These are phyloP conservation scores for Drosophila cognata DNA, from an alignment of 2,888 invertebrate genomes.

Conservation along the genomic window DNA sequence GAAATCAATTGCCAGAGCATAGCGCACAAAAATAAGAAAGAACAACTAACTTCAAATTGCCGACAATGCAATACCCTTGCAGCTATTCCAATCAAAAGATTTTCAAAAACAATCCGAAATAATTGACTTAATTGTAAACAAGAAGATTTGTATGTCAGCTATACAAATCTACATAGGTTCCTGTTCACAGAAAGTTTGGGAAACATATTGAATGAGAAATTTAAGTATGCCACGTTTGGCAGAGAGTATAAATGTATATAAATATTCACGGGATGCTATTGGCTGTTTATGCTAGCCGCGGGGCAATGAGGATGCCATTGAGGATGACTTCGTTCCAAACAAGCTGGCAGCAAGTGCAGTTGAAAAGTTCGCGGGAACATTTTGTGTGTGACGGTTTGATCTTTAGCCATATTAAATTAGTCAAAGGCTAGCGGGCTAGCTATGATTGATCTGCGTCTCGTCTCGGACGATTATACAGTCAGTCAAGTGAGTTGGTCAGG, in stretches of 20 bases:
- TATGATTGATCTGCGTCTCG: constrained; percentile 76
- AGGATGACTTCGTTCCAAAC: constrained; percentile 46
- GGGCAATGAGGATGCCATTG: constrained; percentile 36
- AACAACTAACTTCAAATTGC: constrained; percentile 1
- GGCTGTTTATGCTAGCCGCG: constrained; percentile 58
- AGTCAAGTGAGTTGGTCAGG: constrained; percentile 55
- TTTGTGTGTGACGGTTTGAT: constrained; percentile 71
- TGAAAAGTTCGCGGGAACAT: constrained; percentile 79
- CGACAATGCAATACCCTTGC: constrained; percentile 29
- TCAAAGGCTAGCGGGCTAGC: constrained; percentile 64
- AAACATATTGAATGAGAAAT: not conserved
- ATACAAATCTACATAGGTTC: not conserved
- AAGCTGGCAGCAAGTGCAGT: constrained; percentile 67
- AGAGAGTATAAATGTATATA: constrained; percentile 24
- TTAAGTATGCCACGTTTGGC: not conserved
- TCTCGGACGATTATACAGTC: constrained; percentile 69
- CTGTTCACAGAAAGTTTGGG: not conserved
- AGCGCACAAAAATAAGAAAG: constrained; percentile 38
- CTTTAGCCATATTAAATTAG: constrained; percentile 81
- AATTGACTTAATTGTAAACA: not conserved
- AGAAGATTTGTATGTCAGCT: not conserved
- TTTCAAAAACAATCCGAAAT: not conserved
- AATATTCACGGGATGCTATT: constrained; percentile 42
- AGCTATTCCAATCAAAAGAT: not conserved
- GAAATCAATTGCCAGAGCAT: constrained; percentile 78